Evolutionary conservation across 2,888 invertebrate species (phyloP).

Genomic region (Sarcophaga variegata): DNA sequence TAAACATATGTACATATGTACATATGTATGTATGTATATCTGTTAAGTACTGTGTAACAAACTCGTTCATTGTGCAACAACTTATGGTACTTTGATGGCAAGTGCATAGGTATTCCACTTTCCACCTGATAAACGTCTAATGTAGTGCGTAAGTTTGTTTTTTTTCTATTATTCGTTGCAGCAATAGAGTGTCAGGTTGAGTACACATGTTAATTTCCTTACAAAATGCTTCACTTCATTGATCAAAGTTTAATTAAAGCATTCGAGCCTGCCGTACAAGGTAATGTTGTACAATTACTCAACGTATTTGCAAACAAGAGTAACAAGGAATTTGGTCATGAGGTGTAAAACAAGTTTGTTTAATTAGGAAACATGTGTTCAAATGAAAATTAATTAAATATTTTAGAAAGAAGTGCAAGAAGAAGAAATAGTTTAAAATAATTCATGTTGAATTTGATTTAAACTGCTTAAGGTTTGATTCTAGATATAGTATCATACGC

Average conservation of each 20-base stretch:
- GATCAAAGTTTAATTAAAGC: conserved; percentile 63
- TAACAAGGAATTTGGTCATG: not conserved
- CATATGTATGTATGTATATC: no score
- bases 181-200: not conserved
- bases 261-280: conserved; percentile 20
- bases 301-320: not conserved
- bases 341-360: not conserved
- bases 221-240: conserved; percentile 55
- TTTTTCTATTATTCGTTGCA: no score
- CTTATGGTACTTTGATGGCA: conserved; percentile 39
- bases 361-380: not conserved
- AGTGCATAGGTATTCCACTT: not conserved
- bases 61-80: conserved; percentile 7
- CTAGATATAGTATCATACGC: no score
- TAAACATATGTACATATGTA: no score
- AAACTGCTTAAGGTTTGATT: no score
- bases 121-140: no score
- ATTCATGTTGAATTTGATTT: no score
- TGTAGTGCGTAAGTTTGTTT: no score
- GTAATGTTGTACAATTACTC: not conserved
- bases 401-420: not conserved
- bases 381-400: not conserved
- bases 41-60: conserved; percentile 23
- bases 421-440: not conserved
- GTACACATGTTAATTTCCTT: conserved; percentile 36